These are phyloP conservation scores for Alauda arvensis DNA, from an alignment of 2,797 vertebrate genomes.

Conservation along the genomic window DNA sequence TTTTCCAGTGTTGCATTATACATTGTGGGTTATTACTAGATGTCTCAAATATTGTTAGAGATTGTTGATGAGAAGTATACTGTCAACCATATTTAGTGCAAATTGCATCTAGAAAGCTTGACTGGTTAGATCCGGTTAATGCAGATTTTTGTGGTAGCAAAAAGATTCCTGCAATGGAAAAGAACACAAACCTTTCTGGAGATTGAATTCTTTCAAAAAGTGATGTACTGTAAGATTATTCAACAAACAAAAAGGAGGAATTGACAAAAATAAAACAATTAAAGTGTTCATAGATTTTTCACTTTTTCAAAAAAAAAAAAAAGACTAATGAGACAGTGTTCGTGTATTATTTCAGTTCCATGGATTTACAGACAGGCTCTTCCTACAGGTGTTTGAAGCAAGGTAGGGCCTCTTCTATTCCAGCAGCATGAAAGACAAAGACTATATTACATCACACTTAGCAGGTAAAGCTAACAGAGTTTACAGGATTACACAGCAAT, in stretches of 20 bases:
- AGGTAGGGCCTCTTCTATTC: slow-evolving; percentile 72
- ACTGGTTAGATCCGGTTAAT: slow-evolving; percentile 64
- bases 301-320: not conserved
- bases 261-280: slow-evolving; percentile 36
- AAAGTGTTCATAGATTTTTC: slow-evolving; percentile 68
- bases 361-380: slow-evolving; percentile 71
- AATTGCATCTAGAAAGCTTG: slow-evolving; percentile 70
- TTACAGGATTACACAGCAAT: slow-evolving; percentile 98
- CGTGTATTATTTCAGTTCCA: slow-evolving; percentile 68
- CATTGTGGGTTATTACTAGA: slow-evolving; percentile 35
- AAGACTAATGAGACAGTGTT: slow-evolving; percentile 61
- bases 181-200: slow-evolving; percentile 51
- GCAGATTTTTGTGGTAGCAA: slow-evolving; percentile 62
- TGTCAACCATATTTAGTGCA: slow-evolving; percentile 71
- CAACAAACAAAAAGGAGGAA: slow-evolving; percentile 65
- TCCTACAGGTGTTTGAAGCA: slow-evolving; percentile 73
- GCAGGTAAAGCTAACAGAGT: slow-evolving; percentile 67
- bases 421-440: slow-evolving; percentile 81
- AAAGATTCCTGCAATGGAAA: slow-evolving; percentile 66
- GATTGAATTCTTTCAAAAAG: slow-evolving; percentile 64
- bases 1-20: slow-evolving; percentile 68
- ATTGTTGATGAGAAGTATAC: slow-evolving; percentile 58
- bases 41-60: slow-evolving; percentile 53
- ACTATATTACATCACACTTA: slow-evolving; percentile 73
- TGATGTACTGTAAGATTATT: slow-evolving; percentile 61